phyloP scores from a whole-genome alignment of 2,888 invertebrate species.

The Pyralis farinalis region DNA sequence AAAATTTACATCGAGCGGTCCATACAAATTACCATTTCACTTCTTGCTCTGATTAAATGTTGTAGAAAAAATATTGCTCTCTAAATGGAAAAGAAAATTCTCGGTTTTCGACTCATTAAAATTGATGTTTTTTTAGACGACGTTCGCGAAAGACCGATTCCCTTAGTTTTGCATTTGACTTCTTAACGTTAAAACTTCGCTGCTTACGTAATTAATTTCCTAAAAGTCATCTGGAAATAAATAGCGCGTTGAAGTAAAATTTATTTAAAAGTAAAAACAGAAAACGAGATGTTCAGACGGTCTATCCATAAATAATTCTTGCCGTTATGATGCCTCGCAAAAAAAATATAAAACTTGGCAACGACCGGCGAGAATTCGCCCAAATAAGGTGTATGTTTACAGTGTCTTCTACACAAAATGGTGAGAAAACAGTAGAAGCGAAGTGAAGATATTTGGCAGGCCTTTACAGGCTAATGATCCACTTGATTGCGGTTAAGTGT shows the following conservation, averaged over 20 bases:
- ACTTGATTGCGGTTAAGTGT: slow-evolving; percentile 78
- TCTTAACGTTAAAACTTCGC: slow-evolving; percentile 26
- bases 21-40: slow-evolving; percentile 81
- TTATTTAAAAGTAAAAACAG: background rate
- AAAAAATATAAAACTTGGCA: slow-evolving; percentile 58
- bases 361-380: slow-evolving; percentile 39
- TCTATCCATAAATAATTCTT: slow-evolving; percentile 25
- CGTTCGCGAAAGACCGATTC: slow-evolving; percentile 38
- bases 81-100: slow-evolving; percentile 76
- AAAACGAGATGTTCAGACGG: slow-evolving; percentile 12
- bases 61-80: slow-evolving; percentile 80
- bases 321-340: slow-evolving; percentile 21
- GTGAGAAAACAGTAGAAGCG: slow-evolving; percentile 63
- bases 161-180: slow-evolving; percentile 44
- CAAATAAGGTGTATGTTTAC: slow-evolving; percentile 65
- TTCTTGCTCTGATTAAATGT: slow-evolving; percentile 81
- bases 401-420: slow-evolving; percentile 62
- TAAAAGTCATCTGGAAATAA: slow-evolving; percentile 14
- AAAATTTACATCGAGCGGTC: slow-evolving; percentile 81
- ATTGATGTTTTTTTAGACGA: slow-evolving; percentile 61
- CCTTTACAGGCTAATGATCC: slow-evolving; percentile 77
- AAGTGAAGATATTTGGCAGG: slow-evolving; percentile 77
- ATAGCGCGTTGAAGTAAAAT: background rate
- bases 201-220: slow-evolving; percentile 38
- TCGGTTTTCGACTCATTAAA: slow-evolving; percentile 77